phyloP scores from a whole-genome alignment of 1,140 invertebrate species.

The Monomorium pharaonis region DNA sequence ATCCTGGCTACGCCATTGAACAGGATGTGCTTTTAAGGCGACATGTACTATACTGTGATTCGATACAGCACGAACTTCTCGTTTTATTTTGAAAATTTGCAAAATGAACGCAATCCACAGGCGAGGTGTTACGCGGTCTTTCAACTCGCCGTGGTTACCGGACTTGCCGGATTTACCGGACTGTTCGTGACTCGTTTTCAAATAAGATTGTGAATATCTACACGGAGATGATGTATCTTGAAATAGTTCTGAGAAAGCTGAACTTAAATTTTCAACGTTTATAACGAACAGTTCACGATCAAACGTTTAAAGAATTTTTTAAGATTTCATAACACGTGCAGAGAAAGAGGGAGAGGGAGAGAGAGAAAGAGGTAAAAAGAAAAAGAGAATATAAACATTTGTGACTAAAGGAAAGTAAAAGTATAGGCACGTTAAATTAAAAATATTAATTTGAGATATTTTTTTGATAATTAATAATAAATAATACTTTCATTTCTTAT shows the following conservation, averaged over 20 bases:
- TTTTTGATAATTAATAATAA: neutral
- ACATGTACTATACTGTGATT: slow-evolving; percentile 22
- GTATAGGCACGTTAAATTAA: neutral
- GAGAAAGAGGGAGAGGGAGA: too few species aligned
- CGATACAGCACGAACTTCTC: slow-evolving; percentile 42
- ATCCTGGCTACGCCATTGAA: slow-evolving; percentile 36
- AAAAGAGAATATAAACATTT: neutral
- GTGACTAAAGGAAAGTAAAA: neutral
- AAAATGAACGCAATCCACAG: slow-evolving; percentile 67
- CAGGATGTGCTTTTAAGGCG: slow-evolving; percentile 31
- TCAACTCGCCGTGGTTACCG: slow-evolving; percentile 60
- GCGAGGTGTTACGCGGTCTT: slow-evolving; percentile 71
- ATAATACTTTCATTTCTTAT: too few species aligned
- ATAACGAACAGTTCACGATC: neutral
- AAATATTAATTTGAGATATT: neutral
- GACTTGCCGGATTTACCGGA: slow-evolving; percentile 36
- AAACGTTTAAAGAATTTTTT: neutral
- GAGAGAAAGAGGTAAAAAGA: too few species aligned
- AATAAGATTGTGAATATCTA: slow-evolving; percentile 50
- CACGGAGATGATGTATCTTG: neutral
- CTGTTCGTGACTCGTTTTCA: slow-evolving; percentile 68
- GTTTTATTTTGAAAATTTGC: slow-evolving; percentile 61
- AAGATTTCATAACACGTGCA: neutral
- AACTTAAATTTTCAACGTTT: neutral
- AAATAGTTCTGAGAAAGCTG: neutral